Conservation (phyloP, 2,113 vertebrate genomes). For the Mustela lutreola region DNA sequence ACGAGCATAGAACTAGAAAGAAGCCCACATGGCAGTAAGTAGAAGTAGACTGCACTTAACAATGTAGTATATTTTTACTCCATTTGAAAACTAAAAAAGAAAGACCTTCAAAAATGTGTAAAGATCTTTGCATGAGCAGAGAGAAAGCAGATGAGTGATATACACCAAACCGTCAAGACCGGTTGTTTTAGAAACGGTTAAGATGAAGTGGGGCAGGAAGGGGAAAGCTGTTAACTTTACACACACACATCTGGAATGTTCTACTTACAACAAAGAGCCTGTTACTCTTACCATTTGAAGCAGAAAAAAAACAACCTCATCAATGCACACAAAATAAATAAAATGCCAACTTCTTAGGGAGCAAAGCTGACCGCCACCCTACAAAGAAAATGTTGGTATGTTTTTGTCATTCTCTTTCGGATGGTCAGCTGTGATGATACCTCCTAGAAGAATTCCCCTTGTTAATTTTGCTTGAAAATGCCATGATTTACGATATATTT, state of each 20-base stretch:
- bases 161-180: background rate
- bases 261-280: background rate
- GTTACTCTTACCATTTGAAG: background rate
- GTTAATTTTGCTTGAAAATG: background rate
- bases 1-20: background rate
- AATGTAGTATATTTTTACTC: background rate
- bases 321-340: background rate
- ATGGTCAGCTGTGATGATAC: too few species aligned
- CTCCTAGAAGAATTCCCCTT: background rate
- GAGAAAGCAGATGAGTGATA: background rate
- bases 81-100: background rate
- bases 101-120: background rate
- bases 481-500: background rate
- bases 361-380: background rate
- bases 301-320: background rate
- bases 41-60: background rate
- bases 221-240: background rate
- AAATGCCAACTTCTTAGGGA: background rate
- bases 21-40: background rate
- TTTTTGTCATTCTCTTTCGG: accelerated
- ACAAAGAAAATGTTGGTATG: background rate
- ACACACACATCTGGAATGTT: background rate
- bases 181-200: background rate
- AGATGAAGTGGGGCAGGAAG: background rate
- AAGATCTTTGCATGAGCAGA: background rate